Conservation (phyloP, 2,888 invertebrate genomes). For the Meteorus cinctellus region DNA sequence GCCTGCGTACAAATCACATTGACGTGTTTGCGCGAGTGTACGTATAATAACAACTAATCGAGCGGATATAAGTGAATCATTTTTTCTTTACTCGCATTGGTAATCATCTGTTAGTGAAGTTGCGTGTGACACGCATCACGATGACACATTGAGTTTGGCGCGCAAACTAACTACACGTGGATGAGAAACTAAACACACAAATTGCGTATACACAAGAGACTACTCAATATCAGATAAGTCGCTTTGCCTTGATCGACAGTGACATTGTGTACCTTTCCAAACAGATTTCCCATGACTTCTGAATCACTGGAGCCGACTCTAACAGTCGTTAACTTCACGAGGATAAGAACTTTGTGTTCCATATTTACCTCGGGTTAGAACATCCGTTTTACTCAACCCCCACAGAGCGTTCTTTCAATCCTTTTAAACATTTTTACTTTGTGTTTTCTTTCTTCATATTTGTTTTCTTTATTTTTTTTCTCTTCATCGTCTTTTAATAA, state of each 20-base stretch:
- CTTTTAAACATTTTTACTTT: conserved; percentile 3
- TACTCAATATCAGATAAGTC: background rate
- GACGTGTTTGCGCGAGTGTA: conserved; percentile 21
- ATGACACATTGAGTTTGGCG: conserved; percentile 16
- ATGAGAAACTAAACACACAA: background rate
- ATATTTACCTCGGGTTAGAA: conserved; percentile 44
- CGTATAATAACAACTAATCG: background rate
- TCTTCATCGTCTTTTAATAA: background rate
- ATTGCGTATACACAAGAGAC: background rate
- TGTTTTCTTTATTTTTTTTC: conserved; percentile 12
- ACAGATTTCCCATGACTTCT: conserved; percentile 62
- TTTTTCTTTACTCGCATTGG: background rate
- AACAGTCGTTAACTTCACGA: conserved; percentile 41
- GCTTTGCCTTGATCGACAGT: background rate
- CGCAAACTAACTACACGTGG: conserved; percentile 35
- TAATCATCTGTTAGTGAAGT: background rate
- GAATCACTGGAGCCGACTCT: conserved; percentile 30
- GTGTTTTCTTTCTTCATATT: background rate
- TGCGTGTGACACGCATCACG: conserved; percentile 3
- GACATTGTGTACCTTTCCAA: conserved; percentile 55
- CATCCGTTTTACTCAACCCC: conserved; percentile 26
- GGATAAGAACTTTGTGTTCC: conserved; percentile 41
- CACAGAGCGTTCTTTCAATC: conserved; percentile 6
- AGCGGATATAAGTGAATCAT: background rate
- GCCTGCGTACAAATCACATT: conserved; percentile 3